Evolutionary conservation across 2,888 invertebrate genomes (phyloP), one percentile per base, ranked within the genome.

Genomic region (Melanargia galathea): DNA sequence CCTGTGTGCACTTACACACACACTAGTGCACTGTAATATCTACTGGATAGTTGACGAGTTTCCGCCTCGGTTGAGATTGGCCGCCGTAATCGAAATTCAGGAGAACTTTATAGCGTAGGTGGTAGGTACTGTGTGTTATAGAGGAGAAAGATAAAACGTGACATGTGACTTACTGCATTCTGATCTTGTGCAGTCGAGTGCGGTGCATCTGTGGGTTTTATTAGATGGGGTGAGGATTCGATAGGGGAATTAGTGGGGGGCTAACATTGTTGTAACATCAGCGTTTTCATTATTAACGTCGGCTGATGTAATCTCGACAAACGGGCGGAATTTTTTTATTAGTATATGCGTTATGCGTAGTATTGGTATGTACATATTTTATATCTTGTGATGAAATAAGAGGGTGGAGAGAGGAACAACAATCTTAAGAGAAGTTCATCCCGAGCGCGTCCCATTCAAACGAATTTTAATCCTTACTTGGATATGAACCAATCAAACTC

Each of bases 151-250:
- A 40, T 7, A 40, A 40, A 16, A 16, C 7, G 16, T 7, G 16
- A 11, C 10, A 18, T 26, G 56, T 26, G 6, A 30, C 18, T 43
- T 56, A 7, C 43, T 2, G 26, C 5, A 26, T 56, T 43, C 16
- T 56, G 11, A 4, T 24, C 26, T 43, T 4, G 16, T 18, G 18
- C 56, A 26, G 43, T 56, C 26, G 18, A 26, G 26, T 45, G 49
- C 60, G 59, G 60, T 66, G 68, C 68, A 68, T 68, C 68, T 68
- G 68, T 67, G 64, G 60, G 60, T 61, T 67, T 64, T 60, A 68
- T 64, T 68, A 67, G 61, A 64, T 45, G 49, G 64, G 63, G 48
- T 49, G 48, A 45, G 16, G 30, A 30, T 38, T 54, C 20, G 56
- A 26, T 60, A 59, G 64, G 66, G 62, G 60, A 60, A 65, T 67